Evolutionary conservation across 2,797 vertebrate species (phyloP).

Genomic region (Euphonia xanthogaster): DNA sequence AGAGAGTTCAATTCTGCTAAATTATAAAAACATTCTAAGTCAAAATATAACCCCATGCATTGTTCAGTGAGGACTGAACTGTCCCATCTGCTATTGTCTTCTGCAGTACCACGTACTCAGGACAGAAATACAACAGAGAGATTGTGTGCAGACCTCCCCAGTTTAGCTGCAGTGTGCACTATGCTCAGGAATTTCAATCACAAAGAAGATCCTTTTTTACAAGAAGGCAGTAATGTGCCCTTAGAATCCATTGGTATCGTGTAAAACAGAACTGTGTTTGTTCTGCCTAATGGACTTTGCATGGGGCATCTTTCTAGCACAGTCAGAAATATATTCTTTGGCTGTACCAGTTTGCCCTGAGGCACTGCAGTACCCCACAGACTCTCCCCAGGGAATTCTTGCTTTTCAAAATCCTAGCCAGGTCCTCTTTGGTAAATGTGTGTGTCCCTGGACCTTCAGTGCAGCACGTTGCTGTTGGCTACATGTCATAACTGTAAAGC

Average conservation of each 20-base stretch:
- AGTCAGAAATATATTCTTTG: conserved; percentile 53
- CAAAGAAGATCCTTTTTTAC: conserved; percentile 70
- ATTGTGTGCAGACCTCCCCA: conserved; percentile 68
- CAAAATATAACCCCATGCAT: background rate
- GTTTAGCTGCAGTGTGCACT: conserved; percentile 59
- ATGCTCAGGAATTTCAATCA: conserved; percentile 58
- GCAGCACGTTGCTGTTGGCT: background rate
- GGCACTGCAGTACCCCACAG: background rate
- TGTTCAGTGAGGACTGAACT: background rate
- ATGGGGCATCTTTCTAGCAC: conserved; percentile 34
- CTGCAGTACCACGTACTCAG: background rate
- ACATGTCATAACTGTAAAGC: background rate
- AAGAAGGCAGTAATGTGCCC: conserved; percentile 10
- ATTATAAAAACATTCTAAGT: background rate
- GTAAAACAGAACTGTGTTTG: conserved; percentile 51
- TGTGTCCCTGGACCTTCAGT: background rate
- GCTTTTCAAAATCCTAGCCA: background rate
- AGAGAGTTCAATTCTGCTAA: background rate
- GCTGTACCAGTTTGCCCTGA: conserved; percentile 13
- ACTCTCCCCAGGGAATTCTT: background rate
- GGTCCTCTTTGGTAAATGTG: background rate
- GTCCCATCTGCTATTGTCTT: conserved; percentile 31
- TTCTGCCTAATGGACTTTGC: conserved; percentile 49
- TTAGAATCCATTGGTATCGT: background rate
- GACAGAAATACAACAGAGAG: conserved; percentile 26